Conservation (phyloP, 2,113 vertebrate species). For the Procavia capensis region DNA sequence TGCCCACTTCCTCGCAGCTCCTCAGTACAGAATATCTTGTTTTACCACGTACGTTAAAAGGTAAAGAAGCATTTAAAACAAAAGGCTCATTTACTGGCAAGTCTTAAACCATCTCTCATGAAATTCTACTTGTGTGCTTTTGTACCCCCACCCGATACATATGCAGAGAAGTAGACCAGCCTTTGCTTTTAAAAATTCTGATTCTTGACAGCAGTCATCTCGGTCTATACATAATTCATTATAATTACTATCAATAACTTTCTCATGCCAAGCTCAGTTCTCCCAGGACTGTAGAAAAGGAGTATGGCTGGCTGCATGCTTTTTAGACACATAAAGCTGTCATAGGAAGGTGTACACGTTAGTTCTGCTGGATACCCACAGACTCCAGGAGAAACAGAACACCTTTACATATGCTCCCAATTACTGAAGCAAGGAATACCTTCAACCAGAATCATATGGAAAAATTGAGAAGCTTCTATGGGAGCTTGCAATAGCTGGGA, state of each 20-base stretch:
- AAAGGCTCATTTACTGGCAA: constrained; percentile 39
- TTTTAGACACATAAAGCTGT: constrained; percentile 46
- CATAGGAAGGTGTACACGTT: background rate
- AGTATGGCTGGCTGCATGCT: background rate
- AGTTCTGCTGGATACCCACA: background rate
- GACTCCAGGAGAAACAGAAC: background rate
- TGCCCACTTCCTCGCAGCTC: background rate
- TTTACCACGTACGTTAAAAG: background rate
- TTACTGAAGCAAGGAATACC: background rate
- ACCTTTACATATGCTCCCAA: background rate
- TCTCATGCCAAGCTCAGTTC: constrained; percentile 10
- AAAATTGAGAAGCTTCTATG: constrained; percentile 23
- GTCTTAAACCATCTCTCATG: constrained; percentile 44
- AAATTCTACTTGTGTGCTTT: constrained; percentile 46
- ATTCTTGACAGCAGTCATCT: constrained; percentile 51
- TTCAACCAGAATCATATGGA: background rate
- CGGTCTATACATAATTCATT: constrained; percentile 53
- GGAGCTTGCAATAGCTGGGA: background rate
- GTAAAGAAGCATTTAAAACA: background rate
- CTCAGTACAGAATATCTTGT: background rate
- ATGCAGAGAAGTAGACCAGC: background rate
- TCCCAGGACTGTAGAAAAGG: background rate
- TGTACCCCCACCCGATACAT: background rate
- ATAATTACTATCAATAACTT: constrained; percentile 50
- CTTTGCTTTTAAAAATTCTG: constrained; percentile 50